Conservation (phyloP, 2,797 vertebrate species). For the Halcyon chelicuti region DNA sequence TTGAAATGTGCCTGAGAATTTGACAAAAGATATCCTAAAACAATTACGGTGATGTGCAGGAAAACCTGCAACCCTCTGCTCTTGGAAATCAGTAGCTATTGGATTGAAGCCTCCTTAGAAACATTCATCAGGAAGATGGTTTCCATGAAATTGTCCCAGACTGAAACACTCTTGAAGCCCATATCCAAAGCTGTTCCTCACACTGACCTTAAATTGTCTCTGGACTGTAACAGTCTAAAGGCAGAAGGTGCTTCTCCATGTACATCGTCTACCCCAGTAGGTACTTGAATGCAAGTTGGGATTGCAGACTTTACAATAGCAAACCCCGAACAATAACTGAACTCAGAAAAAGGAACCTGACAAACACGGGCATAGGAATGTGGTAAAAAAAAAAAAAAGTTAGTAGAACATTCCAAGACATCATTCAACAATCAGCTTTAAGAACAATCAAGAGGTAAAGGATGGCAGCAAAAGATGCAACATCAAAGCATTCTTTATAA, state of each 20-base stretch:
- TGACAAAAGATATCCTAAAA: background rate
- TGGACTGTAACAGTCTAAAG: background rate
- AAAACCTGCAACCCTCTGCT: background rate
- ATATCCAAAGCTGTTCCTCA: background rate
- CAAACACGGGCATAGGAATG: rapidly evolving
- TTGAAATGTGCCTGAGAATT: background rate
- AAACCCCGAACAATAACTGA: background rate
- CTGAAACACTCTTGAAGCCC: background rate
- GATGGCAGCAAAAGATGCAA: background rate
- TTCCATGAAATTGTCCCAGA: background rate
- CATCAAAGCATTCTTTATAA: background rate
- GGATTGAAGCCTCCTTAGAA: background rate
- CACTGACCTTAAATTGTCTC: background rate
- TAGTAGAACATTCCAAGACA: background rate
- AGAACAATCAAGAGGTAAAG: background rate
- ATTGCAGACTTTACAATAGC: background rate
- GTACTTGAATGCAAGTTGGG: background rate
- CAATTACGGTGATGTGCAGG: background rate
- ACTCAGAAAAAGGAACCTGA: background rate
- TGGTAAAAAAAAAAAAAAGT: background rate
- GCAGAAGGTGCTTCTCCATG: background rate
- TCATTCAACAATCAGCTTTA: background rate
- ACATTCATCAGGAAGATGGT: background rate
- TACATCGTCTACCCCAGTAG: background rate
- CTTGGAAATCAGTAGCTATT: background rate